Evolutionary conservation across 2,888 invertebrate genomes (phyloP).

Genomic region (Seira sanloemensis): DNA sequence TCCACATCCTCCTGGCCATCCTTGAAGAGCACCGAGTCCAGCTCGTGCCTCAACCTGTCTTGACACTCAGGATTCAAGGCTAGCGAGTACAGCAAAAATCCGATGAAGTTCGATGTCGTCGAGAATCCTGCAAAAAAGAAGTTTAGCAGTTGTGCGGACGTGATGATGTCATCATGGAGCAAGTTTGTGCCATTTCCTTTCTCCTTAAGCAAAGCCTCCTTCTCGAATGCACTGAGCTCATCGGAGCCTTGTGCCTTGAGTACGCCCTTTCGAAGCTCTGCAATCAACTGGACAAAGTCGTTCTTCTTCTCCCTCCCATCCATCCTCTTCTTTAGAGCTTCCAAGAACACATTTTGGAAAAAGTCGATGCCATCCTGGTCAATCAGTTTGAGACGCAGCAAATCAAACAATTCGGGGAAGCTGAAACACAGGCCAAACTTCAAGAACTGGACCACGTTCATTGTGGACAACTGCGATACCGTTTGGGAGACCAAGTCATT

Average conservation of each 20-base stretch:
- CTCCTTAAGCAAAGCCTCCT: conserved; percentile 46
- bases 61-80: conserved; percentile 48
- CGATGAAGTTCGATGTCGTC: conserved; percentile 40
- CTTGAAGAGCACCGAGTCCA: conserved; percentile 6
- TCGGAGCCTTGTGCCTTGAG: conserved; percentile 43
- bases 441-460: not conserved
- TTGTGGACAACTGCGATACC: not conserved
- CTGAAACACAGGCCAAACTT: not conserved
- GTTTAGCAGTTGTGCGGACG: conserved; percentile 25
- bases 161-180: conserved; percentile 44
- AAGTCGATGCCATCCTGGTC: not conserved
- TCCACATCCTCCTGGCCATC: conserved; percentile 31
- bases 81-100: conserved; percentile 39
- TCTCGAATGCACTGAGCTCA: conserved; percentile 61
- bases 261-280: conserved; percentile 49
- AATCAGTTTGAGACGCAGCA: not conserved
- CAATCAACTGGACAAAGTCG: conserved; percentile 67
- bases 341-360: conserved; percentile 20
- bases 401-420: not conserved
- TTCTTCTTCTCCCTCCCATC: conserved; percentile 37
- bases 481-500: conserved; percentile 75
- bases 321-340: conserved; percentile 35
- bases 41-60: conserved; percentile 46
- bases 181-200: not conserved
- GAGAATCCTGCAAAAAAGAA: conserved; percentile 64